Base-by-base conservation (phyloP, 2,888 invertebrate species). In the Ennomos fuscantarius region DNA sequence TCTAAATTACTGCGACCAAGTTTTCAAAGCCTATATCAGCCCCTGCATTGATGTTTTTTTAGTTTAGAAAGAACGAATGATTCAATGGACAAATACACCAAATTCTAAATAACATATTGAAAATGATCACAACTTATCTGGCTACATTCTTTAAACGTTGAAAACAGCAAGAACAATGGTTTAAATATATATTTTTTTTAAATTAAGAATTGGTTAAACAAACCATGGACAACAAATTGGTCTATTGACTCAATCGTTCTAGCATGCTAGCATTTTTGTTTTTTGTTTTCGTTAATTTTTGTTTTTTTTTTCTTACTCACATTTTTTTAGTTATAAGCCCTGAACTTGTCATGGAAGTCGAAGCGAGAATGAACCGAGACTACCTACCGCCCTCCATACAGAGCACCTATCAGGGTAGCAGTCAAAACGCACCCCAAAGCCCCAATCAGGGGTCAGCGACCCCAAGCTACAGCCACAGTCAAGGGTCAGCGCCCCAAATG, bases 261-360 rank as follows among this genome's bases (percentile, higher is more conserved):
- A 31, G 81, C 82, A 81, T 77, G 80, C 46, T 12, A 60, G 64
- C 65, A 71, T 63, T 67, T 63, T 66, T 58, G 59, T 74, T 69
- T 62, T 63, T 58, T 40, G 24, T 32, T 47, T 56, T 58, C 54
- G 71, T 72, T 76, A 74, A 73, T 78, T 73, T 64, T 58, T 60
- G 42, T 53, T 66, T 54, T 61, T 62, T 62, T 65, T 76, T 83
- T 71, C 83, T 86, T 94, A 97, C 97, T 96, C 79, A 97, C 97
- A 92, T 76, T 83, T 71, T 76, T 83, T 86, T 94, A 97, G 97
- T 96, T 79, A 97, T 97, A 92, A 96, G 96, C 84, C 96, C 97
- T 66, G 97, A 97, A 86, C 93, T 97, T 87, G 96, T 97, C 72
- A 95, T 96, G 94, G 97, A 97, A 83, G 97, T 97, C 69, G 97